Conservation (phyloP, 2,888 invertebrate genomes). For the Geophilus truncorum region DNA sequence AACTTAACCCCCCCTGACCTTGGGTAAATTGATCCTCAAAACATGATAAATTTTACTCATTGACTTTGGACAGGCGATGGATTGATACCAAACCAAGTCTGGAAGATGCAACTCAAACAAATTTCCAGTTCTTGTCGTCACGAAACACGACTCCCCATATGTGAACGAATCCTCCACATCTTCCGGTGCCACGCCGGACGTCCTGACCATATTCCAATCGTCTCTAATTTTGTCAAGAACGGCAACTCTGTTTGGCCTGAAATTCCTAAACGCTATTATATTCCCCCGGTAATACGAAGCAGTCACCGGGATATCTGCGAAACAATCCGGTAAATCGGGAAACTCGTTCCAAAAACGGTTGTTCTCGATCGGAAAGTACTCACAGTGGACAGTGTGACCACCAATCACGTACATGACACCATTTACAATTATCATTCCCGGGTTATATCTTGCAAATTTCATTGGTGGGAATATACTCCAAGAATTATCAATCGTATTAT, state of each 20-base stretch:
- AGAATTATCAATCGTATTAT: not conserved
- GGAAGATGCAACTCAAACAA: not conserved
- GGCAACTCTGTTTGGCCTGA: not conserved
- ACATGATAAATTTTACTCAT: not conserved
- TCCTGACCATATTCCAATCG: not conserved
- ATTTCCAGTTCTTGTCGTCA: not conserved
- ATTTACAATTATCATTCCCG: not conserved
- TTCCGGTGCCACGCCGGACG: not conserved
- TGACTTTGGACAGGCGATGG: not conserved
- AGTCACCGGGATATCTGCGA: not conserved
- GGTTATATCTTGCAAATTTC: not conserved
- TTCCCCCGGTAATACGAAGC: not conserved
- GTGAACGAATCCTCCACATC: not conserved
- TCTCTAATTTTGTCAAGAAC: not conserved
- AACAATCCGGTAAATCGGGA: not conserved
- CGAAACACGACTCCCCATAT: not conserved
- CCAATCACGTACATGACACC: slow-evolving; percentile 6
- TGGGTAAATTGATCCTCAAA: not conserved
- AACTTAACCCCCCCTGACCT: not conserved
- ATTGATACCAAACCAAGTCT: not conserved
- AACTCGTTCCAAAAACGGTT: not conserved
- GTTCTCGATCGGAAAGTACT: not conserved
- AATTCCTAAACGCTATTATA: not conserved
- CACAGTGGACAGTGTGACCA: slow-evolving; percentile 15
- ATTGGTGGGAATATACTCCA: slow-evolving; percentile 8